These are phyloP conservation scores for Calosoma granatense DNA, from an alignment of 1,140 invertebrate species.

Conservation along the genomic window DNA sequence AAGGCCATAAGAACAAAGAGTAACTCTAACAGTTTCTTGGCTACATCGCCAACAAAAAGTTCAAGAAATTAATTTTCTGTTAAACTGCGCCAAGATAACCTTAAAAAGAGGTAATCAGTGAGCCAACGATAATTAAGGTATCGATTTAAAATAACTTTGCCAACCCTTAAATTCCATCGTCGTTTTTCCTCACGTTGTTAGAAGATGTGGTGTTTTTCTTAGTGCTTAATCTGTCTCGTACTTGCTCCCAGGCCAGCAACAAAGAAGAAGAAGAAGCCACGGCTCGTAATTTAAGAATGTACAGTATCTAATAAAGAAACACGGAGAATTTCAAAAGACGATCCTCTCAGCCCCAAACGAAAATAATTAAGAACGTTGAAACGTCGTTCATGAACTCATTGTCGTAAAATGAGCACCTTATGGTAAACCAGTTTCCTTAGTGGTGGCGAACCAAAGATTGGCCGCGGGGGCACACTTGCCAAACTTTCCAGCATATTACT, in stretches of 20 bases:
- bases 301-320: neutral
- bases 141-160: neutral
- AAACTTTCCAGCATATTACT: neutral
- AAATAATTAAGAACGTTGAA: slow-evolving; percentile 8
- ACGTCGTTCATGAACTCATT: slow-evolving; percentile 6
- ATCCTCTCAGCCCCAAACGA: neutral
- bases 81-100: neutral
- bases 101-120: neutral
- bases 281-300: no score
- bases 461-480: neutral
- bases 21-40: no score
- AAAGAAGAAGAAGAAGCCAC: no score
- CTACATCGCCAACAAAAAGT: neutral
- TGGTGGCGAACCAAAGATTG: neutral
- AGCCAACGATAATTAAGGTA: neutral
- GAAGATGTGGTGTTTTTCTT: no score
- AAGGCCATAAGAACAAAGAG: no score
- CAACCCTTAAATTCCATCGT: neutral
- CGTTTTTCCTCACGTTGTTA: no score
- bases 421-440: neutral
- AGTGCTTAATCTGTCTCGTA: no score
- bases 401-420: slow-evolving; percentile 8
- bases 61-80: neutral
- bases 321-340: neutral
- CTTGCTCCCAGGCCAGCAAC: no score